Evolutionary conservation across 2,888 invertebrate species (phyloP), one percentile per base, ranked within the genome.

Genomic region (Agonopterix heracliana): DNA sequence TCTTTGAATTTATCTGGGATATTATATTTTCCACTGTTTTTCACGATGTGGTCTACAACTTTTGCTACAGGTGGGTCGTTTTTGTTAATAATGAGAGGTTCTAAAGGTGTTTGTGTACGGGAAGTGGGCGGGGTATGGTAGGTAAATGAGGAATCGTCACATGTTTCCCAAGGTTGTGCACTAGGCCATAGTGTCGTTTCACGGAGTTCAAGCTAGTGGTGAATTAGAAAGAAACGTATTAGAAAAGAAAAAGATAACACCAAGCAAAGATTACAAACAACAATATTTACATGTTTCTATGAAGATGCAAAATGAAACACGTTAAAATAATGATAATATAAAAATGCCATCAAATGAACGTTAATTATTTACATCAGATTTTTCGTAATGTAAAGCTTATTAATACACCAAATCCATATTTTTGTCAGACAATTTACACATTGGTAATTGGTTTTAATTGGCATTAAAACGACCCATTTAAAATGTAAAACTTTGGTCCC

Each of bases 121-220:
- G 47, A 41, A 45, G 53, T 34, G 60, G 50, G 14, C 57, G 63
- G 44, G 59, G 50, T 41, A 54, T 63, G 34, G 54, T 57, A 42
- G 61, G 61, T 59, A 66, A 58, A 11, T 55, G 54, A 42, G 76
- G 74, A 74, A 61, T 84, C 84, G 62, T 85, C 80, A 77, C 62
- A 79, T 54, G 66, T 70, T 54, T 78, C 74, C 87, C 87, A 87
- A 55, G 84, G 82, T 55, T 74, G 71, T 63, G 68, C 65, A 55
- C 60, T 65, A 63, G 78, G 75, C 81, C 82, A 84, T 53, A 85
- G 68, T 59, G 74, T 66, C 55, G 74, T 64, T 57, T 73, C 77
- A 56, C 77, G 82, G 36, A 74, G 76, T 80, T 86, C 87, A 80
- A 88, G 84, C 86, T 87, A 80, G 63, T 77, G 54, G 62, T 76